Conservation (phyloP, 1,140 invertebrate species). For the Aphelinus certus region DNA sequence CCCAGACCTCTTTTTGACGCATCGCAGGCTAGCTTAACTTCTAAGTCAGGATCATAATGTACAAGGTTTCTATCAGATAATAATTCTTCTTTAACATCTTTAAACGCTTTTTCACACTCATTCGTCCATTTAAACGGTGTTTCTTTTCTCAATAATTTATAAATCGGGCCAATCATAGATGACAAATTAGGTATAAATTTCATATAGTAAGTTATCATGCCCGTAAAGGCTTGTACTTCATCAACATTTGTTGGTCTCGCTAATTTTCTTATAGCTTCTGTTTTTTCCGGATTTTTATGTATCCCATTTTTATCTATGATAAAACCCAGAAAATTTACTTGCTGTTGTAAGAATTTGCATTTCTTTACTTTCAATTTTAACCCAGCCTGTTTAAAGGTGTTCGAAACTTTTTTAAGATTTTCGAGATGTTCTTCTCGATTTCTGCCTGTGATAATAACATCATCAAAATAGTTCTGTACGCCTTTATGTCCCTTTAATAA, state of each 20-base stretch:
- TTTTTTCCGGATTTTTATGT: slow-evolving; percentile 35
- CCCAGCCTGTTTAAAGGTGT: too few relatives aligned
- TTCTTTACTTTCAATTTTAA: too few relatives aligned
- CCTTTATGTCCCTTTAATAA: slow-evolving; percentile 49
- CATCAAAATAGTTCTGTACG: slow-evolving; percentile 48
- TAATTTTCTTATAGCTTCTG: slow-evolving; percentile 44
- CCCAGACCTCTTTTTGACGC: slow-evolving; percentile 52
- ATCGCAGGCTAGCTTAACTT: slow-evolving; percentile 42
- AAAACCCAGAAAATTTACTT: too few relatives aligned
- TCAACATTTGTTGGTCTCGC: slow-evolving; percentile 43
- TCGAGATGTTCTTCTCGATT: slow-evolving; percentile 45
- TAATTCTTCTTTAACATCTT: slow-evolving; percentile 56
- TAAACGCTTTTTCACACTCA: slow-evolving; percentile 59
- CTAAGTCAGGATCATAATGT: slow-evolving; percentile 38
- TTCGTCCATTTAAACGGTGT: slow-evolving; percentile 37
- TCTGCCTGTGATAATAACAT: slow-evolving; percentile 47
- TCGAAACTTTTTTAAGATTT: slow-evolving; percentile 33
- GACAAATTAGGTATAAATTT: slow-evolving; percentile 49
- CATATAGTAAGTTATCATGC: slow-evolving; percentile 52
- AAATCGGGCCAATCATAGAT: slow-evolving; percentile 40
- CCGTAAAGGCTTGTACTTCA: slow-evolving; percentile 50
- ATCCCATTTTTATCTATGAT: too few relatives aligned
- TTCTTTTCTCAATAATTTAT: slow-evolving; percentile 39
- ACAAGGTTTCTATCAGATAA: slow-evolving; percentile 43
- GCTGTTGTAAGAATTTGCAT: too few relatives aligned